Percentiles rank a stretch among this genome's conserved stretches.
These are phyloP conservation scores for Thalassaphorura encarpata DNA, from an alignment of 1,140 invertebrate genomes.

Conservation along the genomic window DNA sequence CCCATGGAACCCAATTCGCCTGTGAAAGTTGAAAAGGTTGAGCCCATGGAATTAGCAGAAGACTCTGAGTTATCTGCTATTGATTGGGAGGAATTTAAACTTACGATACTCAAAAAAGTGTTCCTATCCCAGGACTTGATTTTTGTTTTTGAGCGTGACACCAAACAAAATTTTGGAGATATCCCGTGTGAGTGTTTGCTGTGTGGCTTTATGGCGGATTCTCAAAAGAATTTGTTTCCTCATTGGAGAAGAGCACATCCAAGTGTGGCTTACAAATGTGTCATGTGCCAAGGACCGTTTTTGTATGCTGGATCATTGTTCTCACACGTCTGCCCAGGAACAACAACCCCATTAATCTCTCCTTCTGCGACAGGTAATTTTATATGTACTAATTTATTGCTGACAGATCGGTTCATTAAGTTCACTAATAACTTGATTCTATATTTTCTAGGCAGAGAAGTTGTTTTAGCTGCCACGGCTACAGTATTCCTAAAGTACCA, in stretches of 20 bases:
- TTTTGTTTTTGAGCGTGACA: not conserved
- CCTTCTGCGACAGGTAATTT: too few relatives aligned
- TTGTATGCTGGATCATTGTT: constrained; percentile 29
- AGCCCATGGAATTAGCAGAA: too few relatives aligned
- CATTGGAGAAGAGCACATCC: constrained; percentile 28
- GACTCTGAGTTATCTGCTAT: too few relatives aligned
- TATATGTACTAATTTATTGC: too few relatives aligned
- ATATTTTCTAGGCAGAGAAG: not conserved
- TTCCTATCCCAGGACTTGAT: constrained; percentile 20
- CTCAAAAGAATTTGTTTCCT: constrained; percentile 22
- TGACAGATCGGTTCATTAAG: too few relatives aligned
- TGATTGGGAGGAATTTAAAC: constrained; percentile 13
- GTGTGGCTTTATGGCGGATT: constrained; percentile 12
- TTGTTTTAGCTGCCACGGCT: not conserved
- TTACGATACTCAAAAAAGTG: constrained; percentile 23
- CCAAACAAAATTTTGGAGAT: constrained; percentile 15
- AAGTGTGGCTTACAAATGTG: constrained; percentile 25
- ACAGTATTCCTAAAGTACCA: constrained; percentile 20
- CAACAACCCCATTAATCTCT: too few relatives aligned
- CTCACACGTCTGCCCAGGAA: constrained; percentile 29
- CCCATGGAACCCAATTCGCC: too few relatives aligned
- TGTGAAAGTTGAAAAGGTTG: too few relatives aligned
- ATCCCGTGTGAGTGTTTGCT: constrained; percentile 29
- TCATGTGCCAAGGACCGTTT: constrained; percentile 30
- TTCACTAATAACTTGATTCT: too few relatives aligned